phyloP scores from a whole-genome alignment of 2,113 vertebrate species.

The Machaerirhynchus nigripectus region DNA sequence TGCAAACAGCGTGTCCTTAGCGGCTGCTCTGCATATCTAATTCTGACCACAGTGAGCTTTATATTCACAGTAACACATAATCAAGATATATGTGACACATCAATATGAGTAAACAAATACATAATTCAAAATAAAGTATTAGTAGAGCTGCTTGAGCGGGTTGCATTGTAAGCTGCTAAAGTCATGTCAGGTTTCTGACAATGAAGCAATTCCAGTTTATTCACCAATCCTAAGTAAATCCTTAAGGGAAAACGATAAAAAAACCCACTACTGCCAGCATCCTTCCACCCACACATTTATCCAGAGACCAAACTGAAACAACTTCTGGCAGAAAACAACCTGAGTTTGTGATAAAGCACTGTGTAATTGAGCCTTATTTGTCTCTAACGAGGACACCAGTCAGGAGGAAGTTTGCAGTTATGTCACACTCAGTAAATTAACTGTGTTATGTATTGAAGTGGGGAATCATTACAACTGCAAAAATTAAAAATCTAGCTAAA shows the following conservation, averaged over 20 bases:
- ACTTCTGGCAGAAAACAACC: not conserved
- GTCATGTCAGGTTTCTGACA: not conserved
- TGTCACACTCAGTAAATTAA: not conserved
- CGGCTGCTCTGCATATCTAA: not conserved
- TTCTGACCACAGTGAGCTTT: constrained; percentile 30
- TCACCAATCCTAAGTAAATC: not conserved
- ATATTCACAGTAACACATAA: constrained; percentile 12
- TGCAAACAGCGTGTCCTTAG: not conserved
- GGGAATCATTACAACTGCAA: not conserved
- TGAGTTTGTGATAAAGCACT: not conserved
- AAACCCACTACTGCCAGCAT: not conserved
- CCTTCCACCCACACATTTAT: not conserved
- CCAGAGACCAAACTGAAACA: not conserved
- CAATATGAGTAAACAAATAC: constrained; percentile 46
- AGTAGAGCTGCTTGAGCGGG: not conserved
- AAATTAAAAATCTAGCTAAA: not conserved
- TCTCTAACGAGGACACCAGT: not conserved
- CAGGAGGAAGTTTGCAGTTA: not conserved
- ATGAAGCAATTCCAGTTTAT: constrained; percentile 11
- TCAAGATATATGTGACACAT: constrained; percentile 40
- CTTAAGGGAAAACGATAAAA: not conserved
- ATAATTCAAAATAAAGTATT: constrained; percentile 60
- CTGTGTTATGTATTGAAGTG: not conserved
- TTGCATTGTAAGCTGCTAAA: not conserved
- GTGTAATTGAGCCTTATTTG: not conserved